Evolutionary conservation across 1,140 invertebrate genomes (phyloP).

Genomic region (Ceratoteleas bidentatus): DNA sequence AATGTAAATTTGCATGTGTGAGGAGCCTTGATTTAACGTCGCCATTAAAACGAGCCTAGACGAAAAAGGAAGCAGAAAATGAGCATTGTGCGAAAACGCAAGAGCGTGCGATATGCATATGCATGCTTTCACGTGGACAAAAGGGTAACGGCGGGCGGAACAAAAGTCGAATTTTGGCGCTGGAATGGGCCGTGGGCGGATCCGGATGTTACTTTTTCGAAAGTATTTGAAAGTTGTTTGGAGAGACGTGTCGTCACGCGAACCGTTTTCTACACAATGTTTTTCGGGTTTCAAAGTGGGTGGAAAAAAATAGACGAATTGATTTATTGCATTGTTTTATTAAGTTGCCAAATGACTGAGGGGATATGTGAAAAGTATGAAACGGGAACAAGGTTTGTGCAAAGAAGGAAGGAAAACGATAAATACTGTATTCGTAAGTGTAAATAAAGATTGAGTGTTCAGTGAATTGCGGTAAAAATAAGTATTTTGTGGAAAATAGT

Average conservation of each 20-base stretch:
- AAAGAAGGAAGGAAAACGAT: too few relatives aligned
- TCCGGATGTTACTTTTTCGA: slow-evolving; percentile 13
- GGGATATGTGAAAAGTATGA: too few relatives aligned
- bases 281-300: too few relatives aligned
- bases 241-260: background rate
- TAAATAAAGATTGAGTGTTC: too few relatives aligned
- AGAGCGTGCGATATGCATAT: slow-evolving; percentile 38
- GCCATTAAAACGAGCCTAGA: slow-evolving; percentile 44
- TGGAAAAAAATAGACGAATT: too few relatives aligned
- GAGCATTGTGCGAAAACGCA: slow-evolving; percentile 44
- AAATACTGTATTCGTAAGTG: too few relatives aligned
- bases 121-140: slow-evolving; percentile 15
- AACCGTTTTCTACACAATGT: too few relatives aligned
- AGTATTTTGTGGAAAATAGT: too few relatives aligned
- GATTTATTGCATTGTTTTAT: too few relatives aligned
- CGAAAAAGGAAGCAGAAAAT: slow-evolving; percentile 61
- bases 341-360: too few relatives aligned
- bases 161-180: slow-evolving; percentile 40
- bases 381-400: too few relatives aligned
- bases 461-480: too few relatives aligned
- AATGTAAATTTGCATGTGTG: slow-evolving; percentile 45
- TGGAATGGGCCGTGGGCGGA: slow-evolving; percentile 11
- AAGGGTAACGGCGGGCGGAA: slow-evolving; percentile 17
- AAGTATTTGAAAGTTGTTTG: slow-evolving; percentile 29
- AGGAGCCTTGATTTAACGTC: slow-evolving; percentile 52